Conservation (phyloP, 2,113 vertebrate genomes). For the Anthoscopus minutus region DNA sequence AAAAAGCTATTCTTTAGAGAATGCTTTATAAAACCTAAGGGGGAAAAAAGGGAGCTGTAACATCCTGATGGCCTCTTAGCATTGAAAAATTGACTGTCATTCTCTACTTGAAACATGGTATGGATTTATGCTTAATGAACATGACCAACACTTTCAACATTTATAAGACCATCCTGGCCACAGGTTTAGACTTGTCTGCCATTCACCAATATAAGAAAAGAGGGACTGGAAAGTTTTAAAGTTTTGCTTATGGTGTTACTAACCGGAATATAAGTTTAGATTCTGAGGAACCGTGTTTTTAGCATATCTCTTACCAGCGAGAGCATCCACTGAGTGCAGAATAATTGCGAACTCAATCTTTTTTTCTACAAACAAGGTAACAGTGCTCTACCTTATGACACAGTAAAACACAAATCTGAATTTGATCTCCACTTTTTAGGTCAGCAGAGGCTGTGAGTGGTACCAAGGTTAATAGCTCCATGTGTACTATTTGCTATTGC, state of each 20-base stretch:
- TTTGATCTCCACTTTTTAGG: background rate
- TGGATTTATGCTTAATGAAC: background rate
- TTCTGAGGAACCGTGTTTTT: background rate
- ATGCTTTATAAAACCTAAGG: background rate
- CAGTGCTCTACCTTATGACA: background rate
- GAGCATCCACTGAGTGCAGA: background rate
- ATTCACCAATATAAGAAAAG: background rate
- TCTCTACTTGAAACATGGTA: background rate
- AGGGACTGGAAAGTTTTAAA: background rate
- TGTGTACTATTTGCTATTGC: background rate
- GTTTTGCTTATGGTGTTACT: background rate
- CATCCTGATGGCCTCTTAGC: background rate
- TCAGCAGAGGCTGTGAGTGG: background rate
- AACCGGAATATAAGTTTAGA: background rate
- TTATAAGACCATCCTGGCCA: background rate
- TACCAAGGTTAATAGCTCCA: background rate
- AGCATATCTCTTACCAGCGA: background rate
- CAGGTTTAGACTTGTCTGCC: background rate
- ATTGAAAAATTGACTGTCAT: background rate
- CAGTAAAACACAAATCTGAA: background rate
- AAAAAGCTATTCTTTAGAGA: background rate
- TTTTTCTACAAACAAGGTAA: background rate
- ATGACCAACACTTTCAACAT: background rate
- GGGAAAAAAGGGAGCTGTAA: background rate
- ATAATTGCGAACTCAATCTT: background rate